phyloP scores from a whole-genome alignment of 2,888 invertebrate species.

The Leptura quadrifasciata region DNA sequence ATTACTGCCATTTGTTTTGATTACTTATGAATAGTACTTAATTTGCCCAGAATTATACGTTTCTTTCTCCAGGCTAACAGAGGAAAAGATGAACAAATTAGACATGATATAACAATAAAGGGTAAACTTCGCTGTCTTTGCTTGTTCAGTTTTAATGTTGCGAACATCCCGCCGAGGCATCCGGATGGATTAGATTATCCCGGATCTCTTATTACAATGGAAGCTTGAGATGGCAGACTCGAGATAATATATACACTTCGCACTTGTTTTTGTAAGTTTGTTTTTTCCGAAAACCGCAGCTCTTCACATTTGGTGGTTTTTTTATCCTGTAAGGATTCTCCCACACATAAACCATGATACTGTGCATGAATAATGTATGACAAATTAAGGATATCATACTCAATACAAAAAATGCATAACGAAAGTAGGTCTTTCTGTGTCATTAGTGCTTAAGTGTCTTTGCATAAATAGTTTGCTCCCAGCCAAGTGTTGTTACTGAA shows the following conservation, averaged over 20 bases:
- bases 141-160: neutral
- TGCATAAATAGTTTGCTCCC: no score
- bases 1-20: neutral
- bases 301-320: neutral
- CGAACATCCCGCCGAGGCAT: constrained; percentile 20
- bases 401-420: neutral
- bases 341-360: neutral
- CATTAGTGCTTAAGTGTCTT: no score
- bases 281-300: constrained; percentile 16
- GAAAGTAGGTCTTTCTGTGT: no score
- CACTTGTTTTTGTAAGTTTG: constrained; percentile 13
- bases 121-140: neutral
- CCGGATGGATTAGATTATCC: constrained; percentile 24
- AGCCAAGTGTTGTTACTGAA: no score
- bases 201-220: constrained; percentile 21
- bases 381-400: neutral
- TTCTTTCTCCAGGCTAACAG: neutral
- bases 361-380: neutral
- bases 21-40: neutral
- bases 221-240: constrained; percentile 16
- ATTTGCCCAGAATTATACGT: neutral
- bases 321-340: neutral
- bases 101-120: constrained; percentile 8
- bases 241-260: constrained; percentile 10
- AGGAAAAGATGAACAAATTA: neutral